Base-by-base conservation (phyloP, 1,140 invertebrate species). In the Mercenaria mercenaria region DNA sequence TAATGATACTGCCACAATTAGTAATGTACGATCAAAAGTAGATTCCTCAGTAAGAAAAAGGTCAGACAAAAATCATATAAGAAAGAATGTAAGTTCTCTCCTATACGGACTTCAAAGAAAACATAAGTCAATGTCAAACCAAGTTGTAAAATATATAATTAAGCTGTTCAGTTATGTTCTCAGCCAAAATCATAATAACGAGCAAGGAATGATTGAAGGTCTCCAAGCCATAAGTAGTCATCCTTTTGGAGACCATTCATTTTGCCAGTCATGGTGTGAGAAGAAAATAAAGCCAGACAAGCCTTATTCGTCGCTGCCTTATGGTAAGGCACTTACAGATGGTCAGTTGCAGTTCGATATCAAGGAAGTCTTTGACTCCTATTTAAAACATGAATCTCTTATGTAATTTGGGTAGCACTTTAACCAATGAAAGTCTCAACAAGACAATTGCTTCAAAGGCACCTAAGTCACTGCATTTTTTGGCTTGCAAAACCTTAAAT, bases 1-100 rank as follows among this genome's bases (percentile, higher is more conserved):
- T 77, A 37, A 77, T 47, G 74, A 77, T 11, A 77, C 74, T 15
- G 39, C 29, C 32, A 77, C 74, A 77, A 47, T 20, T 37, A 37
- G 29, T 18, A 77, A 37, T 37, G 18, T 77, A 47, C 18, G 39
- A 34, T 11, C 74, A 26, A 23, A 41, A 15, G 41, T 47, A 23
- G 23, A 26, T 26, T 18, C 37, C 20, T 37, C 26, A 3, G 37
- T 47, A 34, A 26, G n/a, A n/a, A n/a, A n/a, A n/a, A n/a, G n/a
- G 43, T n/a, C 72, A 34, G 23, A 34, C 23, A 77, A 77, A 77
- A 23, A 39, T 34, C 20, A 47, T 77, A 26, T 41, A 23, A 77
- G 26, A 77, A 77, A 47, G 4, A 41, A 26, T 47, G 41, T 39
- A 11, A n/a, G 39, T 37, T 39, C 20, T 18, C 39, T 20, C n/a